Conservation (phyloP, 2,888 invertebrate species). For the Stenodema calcarata region DNA sequence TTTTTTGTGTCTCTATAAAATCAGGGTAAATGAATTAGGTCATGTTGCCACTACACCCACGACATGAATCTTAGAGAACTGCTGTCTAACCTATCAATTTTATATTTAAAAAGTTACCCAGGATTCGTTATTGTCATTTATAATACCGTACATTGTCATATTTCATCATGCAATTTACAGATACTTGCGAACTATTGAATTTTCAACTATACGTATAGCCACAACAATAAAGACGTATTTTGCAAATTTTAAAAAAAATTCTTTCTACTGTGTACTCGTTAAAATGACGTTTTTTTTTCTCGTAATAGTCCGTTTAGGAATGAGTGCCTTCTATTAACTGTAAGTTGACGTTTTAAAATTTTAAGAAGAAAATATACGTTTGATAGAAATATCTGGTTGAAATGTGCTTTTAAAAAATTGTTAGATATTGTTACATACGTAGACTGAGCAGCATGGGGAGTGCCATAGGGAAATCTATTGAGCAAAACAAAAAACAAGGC, state of each 20-base stretch:
- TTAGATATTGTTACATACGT: background rate
- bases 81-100: background rate
- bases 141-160: background rate
- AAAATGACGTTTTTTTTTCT: background rate
- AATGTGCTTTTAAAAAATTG: background rate
- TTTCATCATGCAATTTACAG: background rate
- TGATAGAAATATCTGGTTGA: background rate
- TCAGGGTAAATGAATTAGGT: no score
- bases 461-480: slow-evolving; percentile 11
- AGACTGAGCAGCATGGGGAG: slow-evolving; percentile 12
- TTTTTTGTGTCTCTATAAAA: no score
- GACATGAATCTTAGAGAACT: no score
- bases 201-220: background rate
- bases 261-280: background rate
- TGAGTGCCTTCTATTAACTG: slow-evolving; percentile 7
- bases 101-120: background rate
- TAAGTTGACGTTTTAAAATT: background rate
- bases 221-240: background rate
- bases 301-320: background rate
- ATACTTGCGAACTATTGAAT: background rate
- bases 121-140: background rate
- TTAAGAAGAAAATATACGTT: background rate
- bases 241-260: background rate
- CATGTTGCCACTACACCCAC: no score
- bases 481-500: slow-evolving; percentile 8